Evolutionary conservation across 37 sponge, comb jelly and placozoan genomes (phyloP).

Genomic region (Chondrilla cf. caribensis): DNA sequence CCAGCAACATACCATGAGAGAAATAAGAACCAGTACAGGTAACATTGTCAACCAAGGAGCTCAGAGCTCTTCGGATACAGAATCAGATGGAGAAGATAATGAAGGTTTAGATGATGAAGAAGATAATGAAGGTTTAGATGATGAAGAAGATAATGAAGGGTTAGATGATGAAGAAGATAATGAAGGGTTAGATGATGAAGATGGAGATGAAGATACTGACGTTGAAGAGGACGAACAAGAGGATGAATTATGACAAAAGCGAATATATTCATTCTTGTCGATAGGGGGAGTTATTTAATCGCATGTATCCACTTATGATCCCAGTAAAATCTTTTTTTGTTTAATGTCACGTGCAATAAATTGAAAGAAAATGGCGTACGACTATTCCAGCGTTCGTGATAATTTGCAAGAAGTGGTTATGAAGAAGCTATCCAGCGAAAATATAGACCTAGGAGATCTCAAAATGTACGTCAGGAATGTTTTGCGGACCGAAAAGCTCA

Average conservation of each 20-base stretch:
- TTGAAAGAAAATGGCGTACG: slow-evolving; percentile 19
- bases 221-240: neutral
- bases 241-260: neutral
- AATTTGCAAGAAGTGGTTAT: neutral
- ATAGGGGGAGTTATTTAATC: no score
- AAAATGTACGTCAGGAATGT: neutral
- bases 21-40: neutral
- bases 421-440: neutral
- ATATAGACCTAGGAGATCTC: neutral
- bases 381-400: neutral
- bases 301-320: no score
- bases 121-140: neutral
- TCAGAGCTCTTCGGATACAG: neutral
- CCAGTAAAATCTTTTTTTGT: no score
- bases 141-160: neutral
- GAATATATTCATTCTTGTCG: no score
- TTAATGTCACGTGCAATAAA: no score
- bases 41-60: neutral
- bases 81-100: neutral
- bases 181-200: neutral
- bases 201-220: neutral
- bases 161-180: neutral
- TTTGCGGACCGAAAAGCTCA: neutral
- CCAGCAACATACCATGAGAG: neutral
- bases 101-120: neutral